Evolutionary conservation across 2,113 vertebrate genomes (phyloP).

Genomic region (Gnathonemus longibarbis): DNA sequence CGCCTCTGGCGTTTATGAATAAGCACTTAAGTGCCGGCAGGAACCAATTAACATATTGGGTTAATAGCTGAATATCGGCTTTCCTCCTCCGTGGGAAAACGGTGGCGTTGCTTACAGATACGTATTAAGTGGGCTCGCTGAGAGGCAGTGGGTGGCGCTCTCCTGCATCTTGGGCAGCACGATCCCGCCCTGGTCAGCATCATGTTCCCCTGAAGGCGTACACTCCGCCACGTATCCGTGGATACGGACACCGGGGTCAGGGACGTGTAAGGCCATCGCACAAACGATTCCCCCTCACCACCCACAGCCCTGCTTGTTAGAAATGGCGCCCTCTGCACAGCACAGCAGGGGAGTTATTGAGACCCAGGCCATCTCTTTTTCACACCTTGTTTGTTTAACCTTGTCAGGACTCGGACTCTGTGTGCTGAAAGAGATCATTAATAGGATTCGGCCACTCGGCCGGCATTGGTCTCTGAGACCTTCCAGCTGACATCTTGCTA

Average conservation of each 20-base stretch:
- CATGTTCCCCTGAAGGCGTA: slow-evolving; percentile 21
- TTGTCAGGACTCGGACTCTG: neutral
- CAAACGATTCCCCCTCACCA: slow-evolving; percentile 41
- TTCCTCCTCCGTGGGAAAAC: neutral
- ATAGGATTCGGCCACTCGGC: slow-evolving; percentile 1
- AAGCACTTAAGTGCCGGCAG: slow-evolving; percentile 41
- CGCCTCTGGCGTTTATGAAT: slow-evolving; percentile 48
- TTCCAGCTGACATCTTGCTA: slow-evolving; percentile 3
- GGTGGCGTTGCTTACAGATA: neutral
- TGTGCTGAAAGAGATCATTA: slow-evolving; percentile 20
- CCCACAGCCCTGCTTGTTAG: slow-evolving; percentile 49
- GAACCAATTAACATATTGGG: slow-evolving; percentile 41
- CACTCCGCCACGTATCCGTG: slow-evolving; percentile 5
- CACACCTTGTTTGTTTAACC: slow-evolving; percentile 18
- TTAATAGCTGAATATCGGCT: slow-evolving; percentile 49
- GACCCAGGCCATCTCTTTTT: neutral
- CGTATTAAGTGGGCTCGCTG: neutral
- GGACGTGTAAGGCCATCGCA: slow-evolving; percentile 32
- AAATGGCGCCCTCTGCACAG: slow-evolving; percentile 38
- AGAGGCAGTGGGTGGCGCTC: neutral
- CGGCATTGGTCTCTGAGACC: slow-evolving; percentile 1
- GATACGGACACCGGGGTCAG: slow-evolving; percentile 34
- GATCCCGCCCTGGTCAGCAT: slow-evolving; percentile 25
- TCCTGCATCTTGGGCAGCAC: neutral
- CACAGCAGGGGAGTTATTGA: slow-evolving; percentile 27